Base-by-base conservation (phyloP, 2,888 invertebrate genomes). In the Agriopis leucophaearia region DNA sequence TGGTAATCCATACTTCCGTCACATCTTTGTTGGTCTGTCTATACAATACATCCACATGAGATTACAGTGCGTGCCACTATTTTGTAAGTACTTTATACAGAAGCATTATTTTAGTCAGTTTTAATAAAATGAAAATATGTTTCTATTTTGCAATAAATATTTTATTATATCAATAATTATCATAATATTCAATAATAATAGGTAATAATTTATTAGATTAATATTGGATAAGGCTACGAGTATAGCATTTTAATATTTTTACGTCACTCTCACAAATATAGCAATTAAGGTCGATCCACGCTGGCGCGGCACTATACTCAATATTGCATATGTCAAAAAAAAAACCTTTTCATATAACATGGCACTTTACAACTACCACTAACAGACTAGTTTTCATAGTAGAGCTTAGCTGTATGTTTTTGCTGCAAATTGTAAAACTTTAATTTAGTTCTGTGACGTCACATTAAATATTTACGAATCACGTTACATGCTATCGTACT, bases 201-300 rank as follows among this genome's bases (percentile, higher is more conserved):
- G 78, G 78, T 83, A 81, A 81, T 85, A 80, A 81, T 80, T 83
- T 77, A 84, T 88, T 85, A 89, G 88, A 87, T 87, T 86, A 89
- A 70, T 83, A 87, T 88, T 82, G 87, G 86, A 86, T 92, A 92
- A 91, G 90, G 90, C 91, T 92, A 92, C 90, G 86, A 79, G 83
- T 87, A 86, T 86, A 90, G 85, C 85, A 71, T 87, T 87, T 82
- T 79, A 73, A 82, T 84, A 83, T 72, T 79, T 83, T 80, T 80
- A 83, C 80, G 78, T 83, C 81, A 81, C 87, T 83, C 86, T 86
- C 90, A 87, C 87, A 87, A 85, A 84, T 84, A 80, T 84, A 86
- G 83, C 81, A n/a, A 66, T 82, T 68, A 78, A 74, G 70, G 73
- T 60, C 73, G 56, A 52, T 50, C 54, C 66, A 64, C 73, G 73